Conservation (phyloP, 2,888 invertebrate species). For the Napeogenes inachia region DNA sequence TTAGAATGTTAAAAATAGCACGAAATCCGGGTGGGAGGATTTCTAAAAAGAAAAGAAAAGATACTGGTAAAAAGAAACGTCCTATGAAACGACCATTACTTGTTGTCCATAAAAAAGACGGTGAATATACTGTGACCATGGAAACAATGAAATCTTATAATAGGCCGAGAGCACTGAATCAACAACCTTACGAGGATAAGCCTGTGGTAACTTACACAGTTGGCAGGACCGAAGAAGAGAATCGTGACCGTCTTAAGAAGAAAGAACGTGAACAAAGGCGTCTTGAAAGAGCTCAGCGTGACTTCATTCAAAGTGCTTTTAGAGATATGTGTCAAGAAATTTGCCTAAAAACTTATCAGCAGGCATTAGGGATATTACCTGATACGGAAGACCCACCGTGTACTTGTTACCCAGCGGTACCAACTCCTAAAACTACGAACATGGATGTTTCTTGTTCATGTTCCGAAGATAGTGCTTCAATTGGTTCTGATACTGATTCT, state of each 20-base stretch:
- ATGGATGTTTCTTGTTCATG: constrained; percentile 62
- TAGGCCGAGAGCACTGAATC: constrained; percentile 56
- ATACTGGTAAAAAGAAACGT: constrained; percentile 44
- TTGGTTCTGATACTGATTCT: constrained; percentile 59
- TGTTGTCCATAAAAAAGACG: constrained; percentile 61
- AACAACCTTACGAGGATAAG: constrained; percentile 68
- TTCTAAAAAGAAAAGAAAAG: constrained; percentile 58
- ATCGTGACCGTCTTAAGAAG: constrained; percentile 53
- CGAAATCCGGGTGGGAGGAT: constrained; percentile 53
- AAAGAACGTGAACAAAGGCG: constrained; percentile 58
- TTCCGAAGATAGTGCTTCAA: constrained; percentile 49
- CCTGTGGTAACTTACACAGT: constrained; percentile 58
- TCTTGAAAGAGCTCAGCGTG: constrained; percentile 59
- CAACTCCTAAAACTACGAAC: constrained; percentile 46
- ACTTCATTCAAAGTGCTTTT: constrained; percentile 64
- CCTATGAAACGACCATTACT: constrained; percentile 61
- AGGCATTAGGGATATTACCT: constrained; percentile 62
- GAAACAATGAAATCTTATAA: constrained; percentile 63
- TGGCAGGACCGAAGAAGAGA: constrained; percentile 68
- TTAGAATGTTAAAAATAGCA: constrained; percentile 57
- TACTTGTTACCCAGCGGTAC: constrained; percentile 53
- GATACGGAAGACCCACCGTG: constrained; percentile 59
- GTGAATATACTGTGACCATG: constrained; percentile 66
- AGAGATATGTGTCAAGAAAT: constrained; percentile 66
- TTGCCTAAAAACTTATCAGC: constrained; percentile 66